Evolutionary conservation across 2,888 invertebrate species (phyloP).

Genomic region (Eustalomyia histrio): DNA sequence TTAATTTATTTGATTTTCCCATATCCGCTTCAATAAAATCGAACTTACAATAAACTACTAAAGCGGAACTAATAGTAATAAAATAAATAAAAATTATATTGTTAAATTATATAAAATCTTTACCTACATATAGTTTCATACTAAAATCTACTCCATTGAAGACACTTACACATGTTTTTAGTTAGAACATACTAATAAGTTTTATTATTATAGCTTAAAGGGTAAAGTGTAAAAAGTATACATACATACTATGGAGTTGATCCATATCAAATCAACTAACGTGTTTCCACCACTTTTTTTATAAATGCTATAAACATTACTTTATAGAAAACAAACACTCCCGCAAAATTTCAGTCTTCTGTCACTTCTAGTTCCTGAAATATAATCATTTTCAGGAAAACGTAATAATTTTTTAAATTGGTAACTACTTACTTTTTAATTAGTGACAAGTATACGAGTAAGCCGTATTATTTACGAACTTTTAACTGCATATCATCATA

Average conservation of each 20-base stretch:
- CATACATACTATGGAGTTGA: background rate
- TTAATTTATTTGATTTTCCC: slow-evolving; percentile 48
- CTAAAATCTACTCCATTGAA: slow-evolving; percentile 46
- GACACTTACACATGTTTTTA: slow-evolving; percentile 57
- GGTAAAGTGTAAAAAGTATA: slow-evolving; percentile 20
- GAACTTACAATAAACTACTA: slow-evolving; percentile 47
- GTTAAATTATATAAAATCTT: background rate
- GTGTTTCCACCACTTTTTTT: too few species aligned
- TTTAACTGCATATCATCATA: too few species aligned
- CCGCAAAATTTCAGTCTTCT: too few species aligned
- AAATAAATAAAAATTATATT: slow-evolving; percentile 9
- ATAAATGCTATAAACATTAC: too few species aligned
- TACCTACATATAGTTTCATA: background rate
- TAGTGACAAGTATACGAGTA: too few species aligned
- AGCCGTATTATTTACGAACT: too few species aligned
- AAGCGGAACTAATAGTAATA: slow-evolving; percentile 65
- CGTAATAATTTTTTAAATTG: too few species aligned
- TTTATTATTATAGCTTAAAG: slow-evolving; percentile 60
- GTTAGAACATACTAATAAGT: slow-evolving; percentile 59
- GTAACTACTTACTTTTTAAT: too few species aligned
- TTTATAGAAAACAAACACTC: too few species aligned
- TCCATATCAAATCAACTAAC: too few species aligned
- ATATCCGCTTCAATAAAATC: slow-evolving; percentile 67
- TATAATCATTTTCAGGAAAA: too few species aligned
- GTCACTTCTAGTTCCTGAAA: too few species aligned